These are phyloP conservation scores for Amiota communis DNA, from an alignment of 2,888 invertebrate species.

Conservation along the genomic window DNA sequence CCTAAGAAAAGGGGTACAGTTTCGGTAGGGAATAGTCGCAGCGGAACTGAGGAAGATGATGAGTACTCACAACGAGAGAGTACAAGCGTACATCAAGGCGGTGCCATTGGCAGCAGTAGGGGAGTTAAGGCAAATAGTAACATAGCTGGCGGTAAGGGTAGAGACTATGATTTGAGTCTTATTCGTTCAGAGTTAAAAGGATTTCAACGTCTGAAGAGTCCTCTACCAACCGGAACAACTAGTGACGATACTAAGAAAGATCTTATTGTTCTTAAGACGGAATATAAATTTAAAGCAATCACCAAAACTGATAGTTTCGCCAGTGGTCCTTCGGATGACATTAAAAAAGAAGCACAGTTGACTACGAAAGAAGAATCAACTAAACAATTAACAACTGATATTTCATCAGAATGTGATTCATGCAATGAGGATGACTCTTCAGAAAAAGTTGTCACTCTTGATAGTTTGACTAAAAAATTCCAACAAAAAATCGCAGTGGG, in stretches of 20 bases:
- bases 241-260: constrained; percentile 10
- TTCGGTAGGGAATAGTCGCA: constrained; percentile 73
- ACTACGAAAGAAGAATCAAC: constrained; percentile 53
- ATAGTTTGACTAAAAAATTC: constrained; percentile 65
- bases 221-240: constrained; percentile 20
- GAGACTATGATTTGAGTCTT: constrained; percentile 88
- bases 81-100: constrained; percentile 51
- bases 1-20: constrained; percentile 35
- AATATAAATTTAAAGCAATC: constrained; percentile 43
- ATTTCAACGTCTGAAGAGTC: constrained; percentile 77
- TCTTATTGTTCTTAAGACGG: constrained; percentile 46
- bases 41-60: constrained; percentile 75
- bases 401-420: constrained; percentile 71
- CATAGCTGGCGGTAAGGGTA: constrained; percentile 74
- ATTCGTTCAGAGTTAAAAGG: constrained; percentile 89
- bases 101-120: constrained; percentile 42
- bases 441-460: constrained; percentile 67
- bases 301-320: constrained; percentile 21
- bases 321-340: background rate
- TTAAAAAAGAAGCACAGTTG: constrained; percentile 52
- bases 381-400: constrained; percentile 68
- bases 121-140: constrained; percentile 41
- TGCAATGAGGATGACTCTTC: constrained; percentile 72
- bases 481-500: constrained; percentile 61
- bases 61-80: constrained; percentile 62